Conservation (phyloP, 2,888 invertebrate species). For the Siphonodentalium dalli region DNA sequence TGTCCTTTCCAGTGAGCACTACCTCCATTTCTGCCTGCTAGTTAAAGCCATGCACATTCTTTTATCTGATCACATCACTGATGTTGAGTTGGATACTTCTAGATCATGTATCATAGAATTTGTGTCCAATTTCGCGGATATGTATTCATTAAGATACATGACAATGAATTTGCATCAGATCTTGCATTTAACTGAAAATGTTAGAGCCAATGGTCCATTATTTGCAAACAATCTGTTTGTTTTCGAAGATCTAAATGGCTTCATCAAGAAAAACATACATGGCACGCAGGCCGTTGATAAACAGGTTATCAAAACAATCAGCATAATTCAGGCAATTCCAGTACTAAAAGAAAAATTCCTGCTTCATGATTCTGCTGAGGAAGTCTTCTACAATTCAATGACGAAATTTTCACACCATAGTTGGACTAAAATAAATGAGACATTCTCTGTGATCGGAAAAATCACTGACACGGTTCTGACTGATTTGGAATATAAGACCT, state of each 20-base stretch:
- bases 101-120: constrained; percentile 1
- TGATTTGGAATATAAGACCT: no score
- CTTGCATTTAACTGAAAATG: constrained; percentile 11
- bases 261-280: constrained; percentile 14
- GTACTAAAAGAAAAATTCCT: no score
- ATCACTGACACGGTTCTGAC: no score
- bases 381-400: no score
- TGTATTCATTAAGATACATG: constrained; percentile 2
- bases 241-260: constrained; percentile 20
- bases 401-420: no score
- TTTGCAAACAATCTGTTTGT: constrained; percentile 19
- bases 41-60: constrained; percentile 1
- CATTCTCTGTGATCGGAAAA: no score
- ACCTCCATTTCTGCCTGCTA: constrained; percentile 12
- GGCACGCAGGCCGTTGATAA: constrained; percentile 13
- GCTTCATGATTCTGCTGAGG: no score
- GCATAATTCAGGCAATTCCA: no score
- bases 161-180: constrained; percentile 13
- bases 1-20: neutral
- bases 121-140: neutral
- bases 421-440: no score
- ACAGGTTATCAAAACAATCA: no score
- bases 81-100: neutral
- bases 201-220: neutral
- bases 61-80: neutral